Conservation (phyloP, 1,140 invertebrate species). For the Doryteuthis pealeii region DNA sequence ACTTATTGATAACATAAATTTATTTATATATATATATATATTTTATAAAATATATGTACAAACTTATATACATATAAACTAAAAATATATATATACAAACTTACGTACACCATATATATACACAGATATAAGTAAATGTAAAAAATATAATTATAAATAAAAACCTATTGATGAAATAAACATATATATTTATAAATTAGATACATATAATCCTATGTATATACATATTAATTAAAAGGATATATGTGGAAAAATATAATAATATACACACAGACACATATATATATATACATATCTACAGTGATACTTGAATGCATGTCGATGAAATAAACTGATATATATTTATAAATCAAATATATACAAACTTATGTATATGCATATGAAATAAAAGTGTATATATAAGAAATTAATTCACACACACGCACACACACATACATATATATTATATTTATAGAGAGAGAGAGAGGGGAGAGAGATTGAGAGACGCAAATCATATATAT, state of each 20-base stretch:
- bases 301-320: background rate
- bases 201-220: background rate
- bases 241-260: background rate
- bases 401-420: no score
- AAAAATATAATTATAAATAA: background rate
- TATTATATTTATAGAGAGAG: no score
- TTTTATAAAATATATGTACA: background rate
- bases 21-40: slow-evolving; percentile 2
- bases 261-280: background rate
- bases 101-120: background rate
- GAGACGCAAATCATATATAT: no score
- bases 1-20: background rate
- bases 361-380: background rate
- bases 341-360: background rate
- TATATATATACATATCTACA: slow-evolving; percentile 1
- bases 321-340: background rate
- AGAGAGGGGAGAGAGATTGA: no score
- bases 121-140: background rate
- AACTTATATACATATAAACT: background rate
- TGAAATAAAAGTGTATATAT: background rate
- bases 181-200: background rate
- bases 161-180: background rate
- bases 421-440: no score
- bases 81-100: background rate
- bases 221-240: background rate